A percentile compares a stretch with the other conserved stretches of the same genome.
Conservation (phyloP, 2,888 invertebrate species). For the Xanthorhoe spadicearia region DNA sequence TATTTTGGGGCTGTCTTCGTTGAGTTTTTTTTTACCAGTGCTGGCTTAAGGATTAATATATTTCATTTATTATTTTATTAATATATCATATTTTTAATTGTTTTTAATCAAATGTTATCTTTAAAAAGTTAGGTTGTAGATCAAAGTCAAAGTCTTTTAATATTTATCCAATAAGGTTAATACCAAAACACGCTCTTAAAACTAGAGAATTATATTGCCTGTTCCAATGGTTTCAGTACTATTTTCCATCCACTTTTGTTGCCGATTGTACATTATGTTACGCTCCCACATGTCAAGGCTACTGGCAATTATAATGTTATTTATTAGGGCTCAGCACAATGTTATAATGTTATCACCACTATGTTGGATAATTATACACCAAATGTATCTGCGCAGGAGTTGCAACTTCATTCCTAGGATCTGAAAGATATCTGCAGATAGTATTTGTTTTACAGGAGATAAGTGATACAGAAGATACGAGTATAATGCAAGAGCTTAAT, state of each 20-base stretch:
- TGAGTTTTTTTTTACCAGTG: no score
- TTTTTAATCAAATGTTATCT: no score
- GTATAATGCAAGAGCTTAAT: background rate
- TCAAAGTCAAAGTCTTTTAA: no score
- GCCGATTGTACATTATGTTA: constrained; percentile 13
- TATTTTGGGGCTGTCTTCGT: no score
- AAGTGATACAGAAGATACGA: background rate
- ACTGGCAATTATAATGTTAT: constrained; percentile 29
- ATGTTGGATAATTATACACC: constrained; percentile 12
- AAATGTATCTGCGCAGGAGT: constrained; percentile 1
- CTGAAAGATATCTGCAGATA: background rate
- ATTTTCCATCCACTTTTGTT: constrained; percentile 12
- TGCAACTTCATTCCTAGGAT: background rate
- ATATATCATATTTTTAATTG: no score
- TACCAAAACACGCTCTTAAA: no score
- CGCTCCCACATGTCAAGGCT: constrained; percentile 32
- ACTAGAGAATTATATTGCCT: no score
- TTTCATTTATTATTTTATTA: no score
- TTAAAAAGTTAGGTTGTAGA: no score
- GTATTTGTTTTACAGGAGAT: background rate
- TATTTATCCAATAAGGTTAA: no score
- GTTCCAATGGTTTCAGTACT: background rate
- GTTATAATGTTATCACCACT: constrained; percentile 21
- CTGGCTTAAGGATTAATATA: no score
- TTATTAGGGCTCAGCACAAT: constrained; percentile 30